These are phyloP conservation scores for Delphinus delphis DNA, from an alignment of 2,113 vertebrate genomes.

Conservation along the genomic window DNA sequence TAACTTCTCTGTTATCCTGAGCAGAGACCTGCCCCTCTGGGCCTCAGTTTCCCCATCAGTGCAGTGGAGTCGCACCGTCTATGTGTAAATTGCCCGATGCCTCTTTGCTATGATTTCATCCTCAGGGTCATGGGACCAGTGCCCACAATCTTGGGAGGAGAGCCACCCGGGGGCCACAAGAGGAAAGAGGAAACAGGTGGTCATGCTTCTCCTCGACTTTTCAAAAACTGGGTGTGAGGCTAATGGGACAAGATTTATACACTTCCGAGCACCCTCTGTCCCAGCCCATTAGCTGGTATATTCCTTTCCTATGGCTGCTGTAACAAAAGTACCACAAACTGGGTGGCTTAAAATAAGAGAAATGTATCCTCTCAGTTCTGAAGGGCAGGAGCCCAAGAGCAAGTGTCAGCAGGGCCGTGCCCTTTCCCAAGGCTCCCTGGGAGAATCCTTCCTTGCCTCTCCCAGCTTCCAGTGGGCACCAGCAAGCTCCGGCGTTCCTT, in stretches of 20 bases:
- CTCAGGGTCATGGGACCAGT: background rate
- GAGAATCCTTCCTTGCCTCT: background rate
- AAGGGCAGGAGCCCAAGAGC: background rate
- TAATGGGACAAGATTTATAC: background rate
- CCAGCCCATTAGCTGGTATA: rapidly evolving
- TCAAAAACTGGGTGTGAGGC: background rate
- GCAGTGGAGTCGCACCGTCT: rapidly evolving
- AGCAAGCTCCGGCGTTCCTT: rapidly evolving
- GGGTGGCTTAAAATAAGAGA: background rate
- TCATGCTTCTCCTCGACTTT: background rate
- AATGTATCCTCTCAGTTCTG: background rate
- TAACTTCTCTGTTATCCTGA: background rate
- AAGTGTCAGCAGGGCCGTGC: rapidly evolving
- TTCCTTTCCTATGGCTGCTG: rapidly evolving
- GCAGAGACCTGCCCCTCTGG: background rate
- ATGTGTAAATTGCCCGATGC: rapidly evolving
- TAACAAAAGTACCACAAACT: background rate
- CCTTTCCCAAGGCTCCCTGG: background rate
- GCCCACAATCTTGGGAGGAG: background rate
- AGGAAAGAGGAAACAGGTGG: background rate
- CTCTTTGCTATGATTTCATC: rapidly evolving
- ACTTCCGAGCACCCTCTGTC: no score
- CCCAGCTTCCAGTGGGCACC: rapidly evolving
- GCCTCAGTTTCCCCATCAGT: background rate
- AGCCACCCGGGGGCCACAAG: background rate